These are phyloP conservation scores for Hemibagrus guttatus DNA, from an alignment of 2,797 vertebrate species.

Conservation along the genomic window DNA sequence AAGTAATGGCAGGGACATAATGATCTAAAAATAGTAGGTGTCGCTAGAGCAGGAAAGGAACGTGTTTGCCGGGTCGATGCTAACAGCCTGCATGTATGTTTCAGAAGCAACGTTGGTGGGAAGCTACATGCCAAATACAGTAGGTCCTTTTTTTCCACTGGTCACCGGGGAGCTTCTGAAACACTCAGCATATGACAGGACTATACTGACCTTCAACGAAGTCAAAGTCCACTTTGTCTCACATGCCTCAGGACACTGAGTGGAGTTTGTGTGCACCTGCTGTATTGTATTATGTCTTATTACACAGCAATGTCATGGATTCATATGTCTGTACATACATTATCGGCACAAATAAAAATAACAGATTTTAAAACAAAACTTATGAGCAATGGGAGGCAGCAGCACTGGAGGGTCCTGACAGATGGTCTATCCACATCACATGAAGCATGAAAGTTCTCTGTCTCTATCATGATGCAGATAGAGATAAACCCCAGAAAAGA, in stretches of 20 bases:
- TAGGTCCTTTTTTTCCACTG: constrained; percentile 67
- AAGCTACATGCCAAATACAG: constrained; percentile 60
- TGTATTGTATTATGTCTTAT: constrained; percentile 2
- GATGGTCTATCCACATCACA: background rate
- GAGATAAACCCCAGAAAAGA: background rate
- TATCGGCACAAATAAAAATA: background rate
- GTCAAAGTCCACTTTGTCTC: constrained; percentile 44
- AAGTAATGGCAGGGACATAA: constrained; percentile 58
- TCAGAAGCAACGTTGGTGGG: constrained; percentile 62
- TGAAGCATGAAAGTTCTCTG: background rate
- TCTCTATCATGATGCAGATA: background rate
- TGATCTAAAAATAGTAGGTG: constrained; percentile 75
- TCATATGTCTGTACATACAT: background rate
- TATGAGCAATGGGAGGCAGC: background rate
- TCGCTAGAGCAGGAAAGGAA: constrained; percentile 70
- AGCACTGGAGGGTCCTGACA: background rate
- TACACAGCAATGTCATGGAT: background rate
- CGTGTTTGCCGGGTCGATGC: constrained; percentile 65
- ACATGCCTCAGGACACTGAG: constrained; percentile 32
- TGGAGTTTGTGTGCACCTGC: constrained; percentile 10
- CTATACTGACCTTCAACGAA: constrained; percentile 43
- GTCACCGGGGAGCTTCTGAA: constrained; percentile 65
- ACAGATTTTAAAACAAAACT: background rate
- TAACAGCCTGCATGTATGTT: constrained; percentile 55
- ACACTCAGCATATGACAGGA: constrained; percentile 62